Evolutionary conservation across 1,140 invertebrate genomes (phyloP), one percentile per base, ranked within the genome.

Genomic region (Melitaea cinxia): DNA sequence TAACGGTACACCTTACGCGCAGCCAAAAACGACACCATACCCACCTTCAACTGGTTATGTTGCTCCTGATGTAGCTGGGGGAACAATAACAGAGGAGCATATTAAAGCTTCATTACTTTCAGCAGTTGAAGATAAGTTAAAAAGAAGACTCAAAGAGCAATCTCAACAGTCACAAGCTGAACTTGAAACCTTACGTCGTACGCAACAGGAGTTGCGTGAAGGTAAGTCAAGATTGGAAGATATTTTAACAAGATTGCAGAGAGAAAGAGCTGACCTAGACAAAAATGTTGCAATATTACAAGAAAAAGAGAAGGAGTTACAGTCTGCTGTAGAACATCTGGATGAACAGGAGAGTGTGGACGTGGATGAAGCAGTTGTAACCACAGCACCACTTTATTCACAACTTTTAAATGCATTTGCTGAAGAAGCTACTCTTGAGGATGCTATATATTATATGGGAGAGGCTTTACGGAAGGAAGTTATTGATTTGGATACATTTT

Each of bases 371-470:
- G 98, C 98, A 64, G 98, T 99, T 56, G 97, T 97, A 19, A 98
- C 98, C 4, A 98, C 98, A 61, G 96, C 98, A 39, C 98, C 99
- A 1, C 90, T 99, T 24, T 99, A 99, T 85, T 97, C 97, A 92
- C 99, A 99, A 94, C 94, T 99, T 81, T 89, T 99, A 26, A 97
- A 97, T 92, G 95, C 97, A 28, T 99, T 97, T 94, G 97, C 98
- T 52, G 98, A 99, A 91, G 99, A 99, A 92, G 97, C 98, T 74
- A 98, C 99, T 9, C 95, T 97, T 50, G 98, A 99, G 92, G 99
- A 99, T 93, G 96, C 98, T 54, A 99, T 99, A 78, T 99, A 99
- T 89, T 99, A 98, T 88, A 94, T 99, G 81, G 98, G 97, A n/a
- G 98, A 99, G 92, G 98, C 97, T 19, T 89, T 99, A 54, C 93